These are phyloP conservation scores for Stomorhina lunata DNA, from an alignment of 2,888 invertebrate species.

Conservation along the genomic window DNA sequence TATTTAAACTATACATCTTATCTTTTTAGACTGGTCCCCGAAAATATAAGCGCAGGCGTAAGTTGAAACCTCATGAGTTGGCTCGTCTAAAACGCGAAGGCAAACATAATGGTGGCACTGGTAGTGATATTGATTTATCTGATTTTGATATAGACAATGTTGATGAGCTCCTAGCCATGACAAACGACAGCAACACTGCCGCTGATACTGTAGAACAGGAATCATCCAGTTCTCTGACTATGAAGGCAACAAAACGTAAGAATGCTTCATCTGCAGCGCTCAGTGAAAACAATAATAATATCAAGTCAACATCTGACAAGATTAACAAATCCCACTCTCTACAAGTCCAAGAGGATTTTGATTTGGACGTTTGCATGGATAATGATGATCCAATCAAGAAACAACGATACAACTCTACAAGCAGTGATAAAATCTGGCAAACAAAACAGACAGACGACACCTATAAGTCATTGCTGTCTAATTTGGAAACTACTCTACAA, in stretches of 20 bases:
- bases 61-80: slow-evolving; percentile 85
- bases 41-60: slow-evolving; percentile 90
- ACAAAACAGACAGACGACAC: slow-evolving; percentile 78
- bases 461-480: slow-evolving; percentile 80
- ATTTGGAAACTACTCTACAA: slow-evolving; percentile 80
- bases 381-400: slow-evolving; percentile 55
- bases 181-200: slow-evolving; percentile 63
- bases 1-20: not conserved
- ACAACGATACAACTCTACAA: slow-evolving; percentile 70
- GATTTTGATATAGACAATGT: slow-evolving; percentile 79
- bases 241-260: slow-evolving; percentile 22
- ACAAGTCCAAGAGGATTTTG: slow-evolving; percentile 48
- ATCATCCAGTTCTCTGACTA: not conserved
- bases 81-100: slow-evolving; percentile 77
- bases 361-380: slow-evolving; percentile 52
- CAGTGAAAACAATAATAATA: slow-evolving; percentile 29
- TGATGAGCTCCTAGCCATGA: slow-evolving; percentile 77
- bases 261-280: not conserved
- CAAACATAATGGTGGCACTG: slow-evolving; percentile 70
- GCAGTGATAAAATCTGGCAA: slow-evolving; percentile 75
- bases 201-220: slow-evolving; percentile 41
- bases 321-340: not conserved
- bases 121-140: slow-evolving; percentile 77
- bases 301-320: slow-evolving; percentile 24
- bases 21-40: slow-evolving; percentile 83